phyloP scores from a whole-genome alignment of 2,797 vertebrate genomes.

The Dendrocincla tyrannina region DNA sequence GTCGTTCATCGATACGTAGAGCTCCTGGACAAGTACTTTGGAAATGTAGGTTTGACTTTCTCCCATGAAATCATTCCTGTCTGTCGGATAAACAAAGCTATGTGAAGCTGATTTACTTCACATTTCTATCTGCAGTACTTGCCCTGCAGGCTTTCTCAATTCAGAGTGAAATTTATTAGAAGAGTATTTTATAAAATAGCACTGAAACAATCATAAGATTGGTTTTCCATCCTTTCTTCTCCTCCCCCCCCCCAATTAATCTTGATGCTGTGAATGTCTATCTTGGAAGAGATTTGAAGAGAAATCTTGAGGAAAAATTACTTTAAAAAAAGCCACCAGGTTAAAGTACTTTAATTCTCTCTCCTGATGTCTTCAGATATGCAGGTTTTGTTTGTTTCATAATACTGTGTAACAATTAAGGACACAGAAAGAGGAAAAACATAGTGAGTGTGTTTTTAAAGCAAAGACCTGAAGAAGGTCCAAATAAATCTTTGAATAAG shows the following conservation, averaged over 20 bases:
- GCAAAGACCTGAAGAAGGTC: background rate
- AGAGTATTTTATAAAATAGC: background rate
- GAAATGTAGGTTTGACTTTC: conserved; percentile 84
- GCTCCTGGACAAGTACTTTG: conserved; percentile 94
- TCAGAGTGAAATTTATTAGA: background rate
- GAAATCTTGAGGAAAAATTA: background rate
- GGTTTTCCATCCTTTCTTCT: background rate
- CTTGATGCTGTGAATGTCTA: background rate
- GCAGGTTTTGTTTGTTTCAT: background rate
- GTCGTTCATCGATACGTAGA: conserved; percentile 93
- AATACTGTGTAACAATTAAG: background rate
- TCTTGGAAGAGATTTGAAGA: background rate
- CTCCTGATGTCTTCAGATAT: background rate
- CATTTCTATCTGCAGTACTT: background rate
- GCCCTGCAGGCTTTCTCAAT: background rate
- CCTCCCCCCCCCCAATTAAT: background rate
- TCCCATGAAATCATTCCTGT: background rate
- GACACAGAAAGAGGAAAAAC: background rate
- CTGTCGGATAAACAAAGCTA: background rate
- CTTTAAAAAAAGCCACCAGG: accelerated
- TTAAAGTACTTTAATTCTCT: background rate
- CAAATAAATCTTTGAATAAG: background rate
- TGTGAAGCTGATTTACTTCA: background rate
- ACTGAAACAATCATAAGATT: background rate
- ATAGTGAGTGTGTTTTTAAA: background rate